Evolutionary conservation across 2,888 invertebrate species (phyloP).

Genomic region (Oligia latruncula): DNA sequence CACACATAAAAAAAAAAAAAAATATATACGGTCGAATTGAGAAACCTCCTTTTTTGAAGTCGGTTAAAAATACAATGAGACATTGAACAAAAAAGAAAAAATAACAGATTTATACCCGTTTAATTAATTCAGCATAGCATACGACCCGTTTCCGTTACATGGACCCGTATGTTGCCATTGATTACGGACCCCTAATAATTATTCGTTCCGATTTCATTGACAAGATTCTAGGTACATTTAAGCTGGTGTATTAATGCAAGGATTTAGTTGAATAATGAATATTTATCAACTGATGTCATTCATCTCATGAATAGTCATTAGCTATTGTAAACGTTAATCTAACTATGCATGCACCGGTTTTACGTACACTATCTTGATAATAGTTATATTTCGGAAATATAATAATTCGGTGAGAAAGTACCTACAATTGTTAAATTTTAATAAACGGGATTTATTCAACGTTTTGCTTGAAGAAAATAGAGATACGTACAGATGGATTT

Average conservation of each 20-base stretch:
- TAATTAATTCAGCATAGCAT: constrained; percentile 44
- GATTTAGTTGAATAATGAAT: constrained; percentile 78
- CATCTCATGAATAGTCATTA: constrained; percentile 78
- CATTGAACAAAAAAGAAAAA: background rate
- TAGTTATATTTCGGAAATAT: background rate
- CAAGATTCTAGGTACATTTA: constrained; percentile 69
- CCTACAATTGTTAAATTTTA: background rate
- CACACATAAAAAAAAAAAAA: no score
- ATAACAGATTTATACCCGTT: constrained; percentile 7
- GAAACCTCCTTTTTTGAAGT: no score
- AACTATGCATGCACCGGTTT: constrained; percentile 31
- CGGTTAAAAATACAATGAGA: no score
- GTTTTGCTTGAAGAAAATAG: background rate
- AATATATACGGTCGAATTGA: no score
- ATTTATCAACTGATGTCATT: constrained; percentile 78
- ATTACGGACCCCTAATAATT: constrained; percentile 55
- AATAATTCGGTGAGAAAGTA: background rate
- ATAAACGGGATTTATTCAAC: background rate
- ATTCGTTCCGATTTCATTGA: constrained; percentile 73
- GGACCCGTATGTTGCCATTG: constrained; percentile 52
- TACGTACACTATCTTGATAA: constrained; percentile 17
- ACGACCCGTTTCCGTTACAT: constrained; percentile 38
- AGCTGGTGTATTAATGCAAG: constrained; percentile 73
- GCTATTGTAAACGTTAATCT: constrained; percentile 55
- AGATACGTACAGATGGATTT: background rate